These are phyloP conservation scores for Nymphalis c-album DNA, from an alignment of 2,888 invertebrate genomes.

Conservation along the genomic window DNA sequence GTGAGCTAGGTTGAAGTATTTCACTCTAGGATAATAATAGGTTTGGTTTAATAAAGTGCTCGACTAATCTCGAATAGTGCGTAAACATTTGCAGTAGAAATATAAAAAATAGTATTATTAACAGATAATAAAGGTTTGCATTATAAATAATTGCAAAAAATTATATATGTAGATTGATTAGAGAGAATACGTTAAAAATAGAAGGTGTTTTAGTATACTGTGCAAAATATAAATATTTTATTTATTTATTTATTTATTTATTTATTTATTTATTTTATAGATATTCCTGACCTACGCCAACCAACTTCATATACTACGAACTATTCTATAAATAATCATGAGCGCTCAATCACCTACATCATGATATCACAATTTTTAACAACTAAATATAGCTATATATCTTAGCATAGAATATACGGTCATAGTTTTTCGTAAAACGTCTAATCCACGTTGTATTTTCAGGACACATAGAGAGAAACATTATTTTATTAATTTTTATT, in stretches of 20 bases:
- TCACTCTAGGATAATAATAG: conserved; percentile 68
- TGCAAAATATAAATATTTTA: background rate
- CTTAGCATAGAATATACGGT: no score
- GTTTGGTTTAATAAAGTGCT: conserved; percentile 30
- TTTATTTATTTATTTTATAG: background rate
- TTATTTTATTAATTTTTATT: no score
- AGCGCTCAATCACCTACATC: background rate
- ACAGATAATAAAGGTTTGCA: background rate
- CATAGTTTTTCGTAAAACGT: no score
- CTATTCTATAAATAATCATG: background rate
- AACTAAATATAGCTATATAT: no score
- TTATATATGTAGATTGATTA: no score
- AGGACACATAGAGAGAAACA: no score
- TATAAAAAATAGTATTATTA: background rate
- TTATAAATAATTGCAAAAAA: no score
- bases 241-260: no score
- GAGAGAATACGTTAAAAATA: no score
- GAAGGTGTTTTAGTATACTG: no score
- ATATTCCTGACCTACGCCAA: conserved; percentile 10
- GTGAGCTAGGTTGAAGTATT: conserved; percentile 72
- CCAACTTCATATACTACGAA: background rate
- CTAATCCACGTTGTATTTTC: no score
- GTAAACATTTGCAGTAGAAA: background rate
- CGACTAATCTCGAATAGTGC: background rate
- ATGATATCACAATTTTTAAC: no score